phyloP scores from a whole-genome alignment of 2,797 vertebrate genomes.

The Sphenopsis melanotis region DNA sequence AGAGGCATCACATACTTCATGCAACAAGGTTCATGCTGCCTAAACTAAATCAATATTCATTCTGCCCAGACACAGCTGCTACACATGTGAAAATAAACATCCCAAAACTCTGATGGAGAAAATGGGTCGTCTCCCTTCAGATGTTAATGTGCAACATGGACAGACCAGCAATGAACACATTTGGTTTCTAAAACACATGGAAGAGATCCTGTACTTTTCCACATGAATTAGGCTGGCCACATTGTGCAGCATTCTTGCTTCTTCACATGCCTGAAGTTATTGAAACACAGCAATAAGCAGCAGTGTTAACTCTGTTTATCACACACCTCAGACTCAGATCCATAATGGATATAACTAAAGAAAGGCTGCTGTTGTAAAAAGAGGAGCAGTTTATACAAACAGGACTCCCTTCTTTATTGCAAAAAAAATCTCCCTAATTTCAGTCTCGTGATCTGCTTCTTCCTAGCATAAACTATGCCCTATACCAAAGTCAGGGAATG shows the following conservation, averaged over 20 bases:
- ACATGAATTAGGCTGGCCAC: rapidly evolving
- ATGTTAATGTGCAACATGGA: background rate
- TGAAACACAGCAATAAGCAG: background rate
- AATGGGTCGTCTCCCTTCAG: background rate
- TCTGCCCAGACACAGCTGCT: background rate
- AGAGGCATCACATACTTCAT: background rate
- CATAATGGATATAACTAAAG: background rate
- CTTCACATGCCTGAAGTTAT: background rate
- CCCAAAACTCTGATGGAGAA: background rate
- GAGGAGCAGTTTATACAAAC: background rate
- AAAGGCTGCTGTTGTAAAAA: background rate
- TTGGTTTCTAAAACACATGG: background rate
- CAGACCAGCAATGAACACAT: background rate
- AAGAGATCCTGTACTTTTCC: background rate
- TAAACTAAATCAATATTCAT: background rate
- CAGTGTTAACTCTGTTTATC: background rate
- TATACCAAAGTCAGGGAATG: background rate
- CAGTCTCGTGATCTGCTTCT: background rate
- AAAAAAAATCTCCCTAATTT: background rate
- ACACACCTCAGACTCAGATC: background rate
- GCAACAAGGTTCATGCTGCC: background rate
- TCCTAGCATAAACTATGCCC: background rate
- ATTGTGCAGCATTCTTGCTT: background rate
- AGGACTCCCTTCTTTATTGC: background rate
- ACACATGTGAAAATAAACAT: background rate